These are phyloP conservation scores for Apamea sordens DNA, from an alignment of 2,888 invertebrate species.

Conservation along the genomic window DNA sequence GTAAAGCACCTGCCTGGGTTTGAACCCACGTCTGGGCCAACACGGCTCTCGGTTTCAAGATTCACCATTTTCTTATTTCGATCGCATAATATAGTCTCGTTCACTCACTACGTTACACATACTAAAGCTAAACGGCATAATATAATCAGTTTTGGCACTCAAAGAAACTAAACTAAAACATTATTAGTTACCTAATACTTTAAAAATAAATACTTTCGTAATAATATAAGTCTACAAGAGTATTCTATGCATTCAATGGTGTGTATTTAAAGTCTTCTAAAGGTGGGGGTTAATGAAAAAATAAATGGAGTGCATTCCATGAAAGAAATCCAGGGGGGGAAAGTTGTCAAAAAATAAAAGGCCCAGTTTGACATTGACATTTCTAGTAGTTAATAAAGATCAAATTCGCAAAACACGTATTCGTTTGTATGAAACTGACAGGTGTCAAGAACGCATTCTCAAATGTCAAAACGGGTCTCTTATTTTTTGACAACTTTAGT, in stretches of 20 bases:
- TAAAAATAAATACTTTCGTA: slow-evolving; percentile 51
- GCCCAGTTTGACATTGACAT: too few relatives aligned
- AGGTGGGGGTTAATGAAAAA: slow-evolving; percentile 50
- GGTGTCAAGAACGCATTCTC: too few relatives aligned
- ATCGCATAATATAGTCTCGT: not conserved
- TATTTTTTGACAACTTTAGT: too few relatives aligned
- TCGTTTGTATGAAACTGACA: too few relatives aligned
- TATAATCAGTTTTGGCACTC: slow-evolving; percentile 61
- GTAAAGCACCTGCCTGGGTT: not conserved
- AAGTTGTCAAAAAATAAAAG: too few relatives aligned
- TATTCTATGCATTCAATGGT: slow-evolving; percentile 53
- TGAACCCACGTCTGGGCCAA: not conserved
- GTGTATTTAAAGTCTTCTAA: slow-evolving; percentile 38
- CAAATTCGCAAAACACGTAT: too few relatives aligned
- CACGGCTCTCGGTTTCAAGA: not conserved
- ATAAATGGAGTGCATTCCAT: not conserved
- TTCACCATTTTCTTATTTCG: slow-evolving; percentile 16
- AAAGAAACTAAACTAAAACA: slow-evolving; percentile 48
- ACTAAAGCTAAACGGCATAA: slow-evolving; percentile 40
- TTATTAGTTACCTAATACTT: slow-evolving; percentile 32
- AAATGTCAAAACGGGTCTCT: too few relatives aligned
- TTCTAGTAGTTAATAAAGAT: too few relatives aligned
- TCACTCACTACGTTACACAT: slow-evolving; percentile 36
- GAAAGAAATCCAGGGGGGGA: slow-evolving; percentile 6
- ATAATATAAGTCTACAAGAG: slow-evolving; percentile 41